Evolutionary conservation across 2,797 vertebrate species (phyloP), one percentile per base, ranked within the genome.

Genomic region (Phylloscopus collybita): DNA sequence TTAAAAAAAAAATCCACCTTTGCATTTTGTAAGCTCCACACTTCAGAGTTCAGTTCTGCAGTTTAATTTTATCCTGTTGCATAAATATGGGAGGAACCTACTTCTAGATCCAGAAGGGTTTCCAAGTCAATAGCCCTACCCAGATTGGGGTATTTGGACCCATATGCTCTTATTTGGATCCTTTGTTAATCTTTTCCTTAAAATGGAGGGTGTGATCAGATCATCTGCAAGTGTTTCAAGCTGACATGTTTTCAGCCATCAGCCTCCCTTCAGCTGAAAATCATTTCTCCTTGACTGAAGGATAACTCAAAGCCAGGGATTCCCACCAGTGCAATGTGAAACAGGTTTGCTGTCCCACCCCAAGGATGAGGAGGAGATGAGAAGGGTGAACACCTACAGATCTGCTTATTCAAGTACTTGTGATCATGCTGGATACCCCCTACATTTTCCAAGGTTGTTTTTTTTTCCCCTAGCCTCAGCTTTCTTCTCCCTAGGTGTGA

Each of bases 21-120:
- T 87, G 49, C 50, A 72, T 88, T 85, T 61, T 88, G 53, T 86
- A 92, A 94, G 64, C 30, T 45, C 42, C 44, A 32, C 21, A 6
- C 27, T 93, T 76, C 18, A 29, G 54, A 54, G 47, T 67, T 93
- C 75, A 71, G 16, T 54, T 70, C 44, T n/a, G 26, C 59, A 84
- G n/a, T 74, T 89, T 67, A 90, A 86, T 96, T 91, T 91, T 61
- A 30, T 57, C 56, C 34, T 23, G 25, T 79, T 97, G 83, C 69
- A 86, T 73, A 95, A 95, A 94, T 84, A 92, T 70, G 95, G 94
- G 95, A 96, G 95, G 94, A 94, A 93, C 80, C 91, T 91, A 36
- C 56, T 93, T 81, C 92, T 70, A 71, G 32, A 71, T 94, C 90
- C 91, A 94, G 90, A 86, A 92, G 14, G 29, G 13, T 57, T 95